These are phyloP conservation scores for Hermaeophaga mercurialis DNA, from an alignment of 2,888 invertebrate genomes.

Conservation along the genomic window DNA sequence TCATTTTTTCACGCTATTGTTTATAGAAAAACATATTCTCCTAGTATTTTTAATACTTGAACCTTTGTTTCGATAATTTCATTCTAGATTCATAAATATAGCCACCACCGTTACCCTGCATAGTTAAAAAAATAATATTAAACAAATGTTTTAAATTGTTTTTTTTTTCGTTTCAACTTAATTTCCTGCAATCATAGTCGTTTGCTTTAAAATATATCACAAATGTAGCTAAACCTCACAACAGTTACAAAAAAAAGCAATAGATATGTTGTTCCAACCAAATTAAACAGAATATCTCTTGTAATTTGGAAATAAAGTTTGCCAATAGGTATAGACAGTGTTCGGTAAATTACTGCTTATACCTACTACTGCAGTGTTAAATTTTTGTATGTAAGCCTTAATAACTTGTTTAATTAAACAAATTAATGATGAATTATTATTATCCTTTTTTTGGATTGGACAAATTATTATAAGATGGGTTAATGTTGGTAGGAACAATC, in stretches of 20 bases:
- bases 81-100: constrained; percentile 7
- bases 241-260: constrained; percentile 1
- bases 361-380: too few species aligned
- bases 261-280: neutral
- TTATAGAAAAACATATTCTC: constrained; percentile 1
- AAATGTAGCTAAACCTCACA: constrained; percentile 20
- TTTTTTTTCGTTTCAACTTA: constrained; percentile 9
- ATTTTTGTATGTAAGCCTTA: too few species aligned
- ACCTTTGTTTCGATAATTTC: neutral
- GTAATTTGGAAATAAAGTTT: too few species aligned
- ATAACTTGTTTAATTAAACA: too few species aligned
- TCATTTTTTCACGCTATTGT: neutral
- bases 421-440: too few species aligned
- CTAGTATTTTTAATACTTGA: constrained; percentile 3
- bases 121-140: constrained; percentile 3
- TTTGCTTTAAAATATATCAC: constrained; percentile 17
- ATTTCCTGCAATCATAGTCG: neutral
- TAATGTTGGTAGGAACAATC: too few species aligned
- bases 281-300: too few species aligned
- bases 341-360: too few species aligned
- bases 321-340: too few species aligned
- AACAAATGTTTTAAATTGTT: constrained; percentile 2
- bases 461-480: too few species aligned
- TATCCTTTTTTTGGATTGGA: too few species aligned
- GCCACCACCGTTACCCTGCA: constrained; percentile 21